Conservation (phyloP, 53 echinoderm and acorn worm genomes). For the Glandiceps talaboti region DNA sequence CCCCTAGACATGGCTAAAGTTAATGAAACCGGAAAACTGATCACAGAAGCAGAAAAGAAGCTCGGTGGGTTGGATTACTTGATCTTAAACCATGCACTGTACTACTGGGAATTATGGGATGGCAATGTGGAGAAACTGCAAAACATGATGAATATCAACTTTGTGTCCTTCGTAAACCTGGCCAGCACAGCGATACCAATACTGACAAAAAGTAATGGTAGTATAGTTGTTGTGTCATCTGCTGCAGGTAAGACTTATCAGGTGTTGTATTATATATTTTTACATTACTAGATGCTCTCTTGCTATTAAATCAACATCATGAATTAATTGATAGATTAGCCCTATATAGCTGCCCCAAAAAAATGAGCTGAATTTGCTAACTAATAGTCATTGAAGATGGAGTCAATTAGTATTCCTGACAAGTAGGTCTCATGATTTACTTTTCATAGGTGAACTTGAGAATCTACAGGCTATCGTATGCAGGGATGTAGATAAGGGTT, state of each 20-base stretch:
- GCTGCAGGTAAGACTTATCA: background rate
- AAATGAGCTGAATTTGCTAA: no score
- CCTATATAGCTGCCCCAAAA: no score
- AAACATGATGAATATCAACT: background rate
- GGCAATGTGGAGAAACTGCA: background rate
- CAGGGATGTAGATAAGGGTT: no score
- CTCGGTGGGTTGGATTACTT: background rate
- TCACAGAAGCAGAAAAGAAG: background rate
- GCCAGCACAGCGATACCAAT: background rate
- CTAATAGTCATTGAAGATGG: no score
- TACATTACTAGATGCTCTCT: no score
- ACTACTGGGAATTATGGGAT: background rate
- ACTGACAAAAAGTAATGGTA: background rate
- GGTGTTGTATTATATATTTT: no score
- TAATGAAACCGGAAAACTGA: background rate
- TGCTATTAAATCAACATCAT: no score
- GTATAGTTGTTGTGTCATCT: background rate
- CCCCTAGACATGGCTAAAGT: background rate
- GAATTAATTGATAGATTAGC: no score
- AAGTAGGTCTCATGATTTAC: no score
- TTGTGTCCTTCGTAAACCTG: background rate
- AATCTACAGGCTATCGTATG: no score
- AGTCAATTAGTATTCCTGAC: no score
- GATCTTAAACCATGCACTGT: background rate
- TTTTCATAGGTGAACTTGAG: no score